Conservation (phyloP, 2,888 invertebrate genomes). For the Diplazon laetatorius region DNA sequence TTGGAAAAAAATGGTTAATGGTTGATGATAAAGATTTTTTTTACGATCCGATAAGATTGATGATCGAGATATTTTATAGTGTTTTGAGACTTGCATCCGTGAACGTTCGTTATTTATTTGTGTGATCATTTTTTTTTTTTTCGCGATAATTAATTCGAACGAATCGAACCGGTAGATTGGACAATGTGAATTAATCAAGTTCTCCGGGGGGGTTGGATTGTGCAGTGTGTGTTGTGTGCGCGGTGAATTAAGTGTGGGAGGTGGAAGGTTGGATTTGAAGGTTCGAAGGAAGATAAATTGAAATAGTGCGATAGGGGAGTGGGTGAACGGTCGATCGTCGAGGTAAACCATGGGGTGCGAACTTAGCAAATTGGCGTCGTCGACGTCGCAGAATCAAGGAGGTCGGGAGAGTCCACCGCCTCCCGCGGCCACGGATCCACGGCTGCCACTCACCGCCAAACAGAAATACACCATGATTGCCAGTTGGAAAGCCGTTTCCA, state of each 20-base stretch:
- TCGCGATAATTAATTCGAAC: neutral
- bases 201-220: neutral
- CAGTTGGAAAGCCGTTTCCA: conserved; percentile 95
- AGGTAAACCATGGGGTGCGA: conserved; percentile 90
- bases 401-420: conserved; percentile 86
- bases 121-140: neutral
- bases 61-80: neutral
- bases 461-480: conserved; percentile 95
- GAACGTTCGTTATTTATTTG: neutral
- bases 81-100: no score
- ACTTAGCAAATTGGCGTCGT: conserved; percentile 88
- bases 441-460: conserved; percentile 91
- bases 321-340: neutral
- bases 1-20: neutral
- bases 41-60: neutral
- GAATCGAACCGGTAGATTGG: neutral
- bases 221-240: neutral
- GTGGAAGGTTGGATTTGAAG: neutral
- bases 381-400: conserved; percentile 82
- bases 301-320: neutral
- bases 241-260: neutral
- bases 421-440: conserved; percentile 89
- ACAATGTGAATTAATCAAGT: conserved; percentile 9
- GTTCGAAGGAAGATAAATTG: neutral
- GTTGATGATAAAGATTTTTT: neutral